phyloP scores from a whole-genome alignment of 2,113 vertebrate genomes.

The Girardinichthys multiradiatus region DNA sequence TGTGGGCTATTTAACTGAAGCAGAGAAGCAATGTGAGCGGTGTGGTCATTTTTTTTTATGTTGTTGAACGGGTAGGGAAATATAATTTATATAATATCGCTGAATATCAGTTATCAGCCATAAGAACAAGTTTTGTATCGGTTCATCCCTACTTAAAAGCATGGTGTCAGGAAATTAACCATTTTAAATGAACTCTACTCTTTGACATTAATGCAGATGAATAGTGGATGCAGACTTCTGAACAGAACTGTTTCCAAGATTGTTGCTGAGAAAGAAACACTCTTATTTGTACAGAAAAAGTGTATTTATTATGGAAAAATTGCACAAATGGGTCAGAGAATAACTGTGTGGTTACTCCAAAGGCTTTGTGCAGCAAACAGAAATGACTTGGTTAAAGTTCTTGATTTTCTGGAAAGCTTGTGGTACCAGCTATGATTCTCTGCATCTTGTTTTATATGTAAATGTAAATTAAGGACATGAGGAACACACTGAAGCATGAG shows the following conservation, averaged over 20 bases:
- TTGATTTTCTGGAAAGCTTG: background rate
- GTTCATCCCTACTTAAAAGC: too few relatives aligned
- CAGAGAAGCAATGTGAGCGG: too few relatives aligned
- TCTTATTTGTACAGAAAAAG: background rate
- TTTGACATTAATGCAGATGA: background rate
- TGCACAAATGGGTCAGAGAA: conserved; percentile 32
- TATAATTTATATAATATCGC: too few relatives aligned
- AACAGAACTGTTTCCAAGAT: background rate
- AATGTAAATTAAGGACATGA: background rate
- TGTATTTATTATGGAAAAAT: conserved; percentile 16
- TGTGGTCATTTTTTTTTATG: too few relatives aligned
- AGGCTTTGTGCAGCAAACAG: background rate
- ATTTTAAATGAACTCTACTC: too few relatives aligned
- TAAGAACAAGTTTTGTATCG: too few relatives aligned
- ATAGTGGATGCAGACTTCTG: background rate
- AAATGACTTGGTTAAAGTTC: background rate
- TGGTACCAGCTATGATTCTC: background rate
- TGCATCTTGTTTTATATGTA: background rate
- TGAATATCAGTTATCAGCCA: too few relatives aligned
- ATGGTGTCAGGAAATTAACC: too few relatives aligned
- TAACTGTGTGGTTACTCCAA: conserved; percentile 13
- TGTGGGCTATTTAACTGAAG: too few relatives aligned
- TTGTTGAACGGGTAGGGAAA: too few relatives aligned
- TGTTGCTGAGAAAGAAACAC: background rate
- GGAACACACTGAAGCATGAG: background rate